These are phyloP conservation scores for Xenentodon cancila DNA, from an alignment of 2,797 vertebrate genomes.

Conservation along the genomic window DNA sequence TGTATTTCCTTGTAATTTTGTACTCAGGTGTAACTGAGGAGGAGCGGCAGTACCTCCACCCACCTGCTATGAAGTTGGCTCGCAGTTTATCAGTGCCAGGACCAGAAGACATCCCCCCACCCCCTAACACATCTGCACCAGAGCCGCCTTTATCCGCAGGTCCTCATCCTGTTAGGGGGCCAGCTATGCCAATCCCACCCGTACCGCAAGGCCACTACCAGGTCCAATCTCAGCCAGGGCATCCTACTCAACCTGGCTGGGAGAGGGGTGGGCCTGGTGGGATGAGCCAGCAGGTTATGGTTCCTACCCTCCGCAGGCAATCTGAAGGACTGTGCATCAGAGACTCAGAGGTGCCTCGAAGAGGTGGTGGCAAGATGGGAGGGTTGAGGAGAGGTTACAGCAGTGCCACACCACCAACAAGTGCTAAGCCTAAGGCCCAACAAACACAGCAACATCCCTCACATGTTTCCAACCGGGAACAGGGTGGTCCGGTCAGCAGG, in stretches of 20 bases:
- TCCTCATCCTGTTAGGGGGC: constrained; percentile 75
- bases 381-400: constrained; percentile 84
- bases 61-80: constrained; percentile 90
- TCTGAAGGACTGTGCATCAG: constrained; percentile 66
- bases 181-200: constrained; percentile 76
- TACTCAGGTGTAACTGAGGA: constrained; percentile 88
- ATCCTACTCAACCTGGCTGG: constrained; percentile 69
- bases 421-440: constrained; percentile 75
- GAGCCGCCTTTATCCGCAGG: constrained; percentile 90
- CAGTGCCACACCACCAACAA: constrained; percentile 81
- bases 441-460: constrained; percentile 63
- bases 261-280: constrained; percentile 71
- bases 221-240: constrained; percentile 69
- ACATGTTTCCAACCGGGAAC: constrained; percentile 56
- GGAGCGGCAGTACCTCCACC: constrained; percentile 89
- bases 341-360: constrained; percentile 74
- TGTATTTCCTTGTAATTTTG: constrained; percentile 28
- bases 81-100: constrained; percentile 93
- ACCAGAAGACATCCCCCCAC: constrained; percentile 93
- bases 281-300: constrained; percentile 70
- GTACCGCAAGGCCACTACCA: constrained; percentile 74
- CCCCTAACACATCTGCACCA: constrained; percentile 91
- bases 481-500: constrained; percentile 58
- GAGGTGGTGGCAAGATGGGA: constrained; percentile 81
- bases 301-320: constrained; percentile 75